phyloP scores from a whole-genome alignment of 2,113 vertebrate species.

The Pluvialis apricaria region DNA sequence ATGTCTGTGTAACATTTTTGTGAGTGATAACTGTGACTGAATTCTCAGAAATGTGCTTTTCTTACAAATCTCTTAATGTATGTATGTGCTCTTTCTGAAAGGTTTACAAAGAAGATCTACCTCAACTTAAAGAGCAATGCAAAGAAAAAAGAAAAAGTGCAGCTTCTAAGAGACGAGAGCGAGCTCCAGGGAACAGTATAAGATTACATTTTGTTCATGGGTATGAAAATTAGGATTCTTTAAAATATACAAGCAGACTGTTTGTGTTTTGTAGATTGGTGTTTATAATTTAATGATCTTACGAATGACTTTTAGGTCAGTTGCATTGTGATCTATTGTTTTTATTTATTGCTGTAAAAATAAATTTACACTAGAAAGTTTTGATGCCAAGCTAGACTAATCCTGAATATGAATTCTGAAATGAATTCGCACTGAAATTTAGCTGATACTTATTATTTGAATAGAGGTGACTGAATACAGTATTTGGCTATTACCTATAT shows the following conservation, averaged over 20 bases:
- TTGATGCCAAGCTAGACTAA: not conserved
- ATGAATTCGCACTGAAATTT: not conserved
- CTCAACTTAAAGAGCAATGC: constrained; percentile 98
- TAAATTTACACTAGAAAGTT: not conserved
- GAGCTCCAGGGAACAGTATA: constrained; percentile 86
- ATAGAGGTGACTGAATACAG: not conserved
- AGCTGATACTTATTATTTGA: not conserved
- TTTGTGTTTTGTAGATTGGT: not conserved
- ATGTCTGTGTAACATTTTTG: not conserved
- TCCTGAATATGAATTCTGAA: not conserved
- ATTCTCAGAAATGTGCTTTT: not conserved
- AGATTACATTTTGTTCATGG: constrained; percentile 97
- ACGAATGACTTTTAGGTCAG: not conserved
- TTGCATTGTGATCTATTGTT: not conserved
- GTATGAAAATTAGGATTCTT: constrained; percentile 71
- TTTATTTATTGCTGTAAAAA: not conserved
- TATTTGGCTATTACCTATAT: not conserved
- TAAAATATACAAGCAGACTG: not conserved
- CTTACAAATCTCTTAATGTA: not conserved
- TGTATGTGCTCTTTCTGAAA: constrained; percentile 60
- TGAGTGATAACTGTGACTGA: not conserved
- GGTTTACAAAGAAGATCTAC: constrained; percentile 99
- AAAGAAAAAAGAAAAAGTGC: constrained; percentile 89
- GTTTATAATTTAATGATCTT: not conserved
- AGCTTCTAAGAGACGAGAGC: constrained; percentile 89